Base-by-base conservation (phyloP, 2,797 vertebrate genomes). In the Falco naumanni region DNA sequence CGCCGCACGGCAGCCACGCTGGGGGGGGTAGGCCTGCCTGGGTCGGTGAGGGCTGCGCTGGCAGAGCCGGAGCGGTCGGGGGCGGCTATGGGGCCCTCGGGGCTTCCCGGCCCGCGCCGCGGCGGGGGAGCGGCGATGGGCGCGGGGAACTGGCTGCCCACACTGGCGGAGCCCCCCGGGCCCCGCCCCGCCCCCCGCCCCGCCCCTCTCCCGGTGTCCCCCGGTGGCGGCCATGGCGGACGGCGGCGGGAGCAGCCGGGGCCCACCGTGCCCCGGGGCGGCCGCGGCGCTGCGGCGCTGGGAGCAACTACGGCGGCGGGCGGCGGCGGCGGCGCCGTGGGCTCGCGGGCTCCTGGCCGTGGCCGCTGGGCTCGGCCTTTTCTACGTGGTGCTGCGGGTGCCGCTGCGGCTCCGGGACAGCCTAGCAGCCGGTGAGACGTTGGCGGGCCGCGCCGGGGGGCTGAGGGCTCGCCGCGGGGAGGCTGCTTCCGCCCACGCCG, bases 371-470 rank as follows among this genome's bases (percentile, higher is more conserved):
- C 97, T 99, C 65, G 98, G 99, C 63, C 98, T 99, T 94, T 97
- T 99, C 19, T 99, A 99, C 97, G 98, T 98, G 15, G 74, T 34
- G 91, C 98, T 99, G 97, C 98, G 99, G 97, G 99, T 98, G 93
- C 99, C 99, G 87, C 98, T 99, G 94, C 99, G 99, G 96, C 98
- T 99, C 82, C 99, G 99, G 97, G 99, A 99, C 97, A 98, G 98
- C 79, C 97, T 99, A 85, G 98, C 98, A 91, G 98, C 99, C 96
- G 99, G 99, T 99, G 98, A 98, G 97, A 93, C 89, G 90, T 94
- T 94, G 87, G 51, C 53, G 51, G 77, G 50, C 66, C 51, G 51
- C 33, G 57, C 41, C 59, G 50, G 45, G 81, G 43, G 34, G 56
- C 43, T 31, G 57, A 41, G 39, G 39, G 39, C 39, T 41, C 39